Percentiles rank a stretch among this genome's conserved stretches.
Conservation (phyloP, 2,797 vertebrate species). For the Smutsia gigantea region DNA sequence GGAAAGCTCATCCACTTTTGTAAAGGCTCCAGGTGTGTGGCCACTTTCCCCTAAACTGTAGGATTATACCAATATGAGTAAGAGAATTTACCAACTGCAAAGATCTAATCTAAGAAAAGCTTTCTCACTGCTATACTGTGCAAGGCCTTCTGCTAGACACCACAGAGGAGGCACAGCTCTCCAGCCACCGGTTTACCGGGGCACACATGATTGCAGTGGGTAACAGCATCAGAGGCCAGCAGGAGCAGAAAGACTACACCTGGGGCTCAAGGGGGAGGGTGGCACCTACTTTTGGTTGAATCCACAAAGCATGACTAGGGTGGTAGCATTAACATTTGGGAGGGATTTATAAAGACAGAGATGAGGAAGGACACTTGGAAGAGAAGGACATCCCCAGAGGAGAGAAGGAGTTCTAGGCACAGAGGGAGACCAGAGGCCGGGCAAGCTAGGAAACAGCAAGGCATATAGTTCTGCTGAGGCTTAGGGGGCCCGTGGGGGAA, state of each 20-base stretch:
- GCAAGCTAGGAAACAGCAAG: background rate
- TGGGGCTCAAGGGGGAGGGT: background rate
- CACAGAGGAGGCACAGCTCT: background rate
- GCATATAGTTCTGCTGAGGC: background rate
- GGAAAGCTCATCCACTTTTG: background rate
- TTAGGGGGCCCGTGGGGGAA: background rate
- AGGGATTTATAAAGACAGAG: background rate
- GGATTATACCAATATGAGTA: background rate
- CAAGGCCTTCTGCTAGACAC: background rate
- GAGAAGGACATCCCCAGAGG: background rate
- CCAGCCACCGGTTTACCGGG: background rate
- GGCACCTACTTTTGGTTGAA: background rate
- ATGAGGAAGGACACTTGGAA: background rate
- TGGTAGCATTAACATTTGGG: background rate
- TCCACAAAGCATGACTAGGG: background rate
- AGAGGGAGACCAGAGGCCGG: background rate
- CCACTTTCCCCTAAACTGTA: background rate
- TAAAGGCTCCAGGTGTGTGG: background rate
- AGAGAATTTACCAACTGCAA: background rate
- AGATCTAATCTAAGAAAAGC: background rate
- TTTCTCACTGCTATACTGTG: background rate
- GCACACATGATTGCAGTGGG: background rate
- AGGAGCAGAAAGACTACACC: background rate
- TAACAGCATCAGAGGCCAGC: background rate
- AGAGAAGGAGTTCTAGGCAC: background rate